Evolutionary conservation across 2,888 invertebrate species (phyloP), one percentile per base, ranked within the genome.

Genomic region (Pseudolycoriella hygida): DNA sequence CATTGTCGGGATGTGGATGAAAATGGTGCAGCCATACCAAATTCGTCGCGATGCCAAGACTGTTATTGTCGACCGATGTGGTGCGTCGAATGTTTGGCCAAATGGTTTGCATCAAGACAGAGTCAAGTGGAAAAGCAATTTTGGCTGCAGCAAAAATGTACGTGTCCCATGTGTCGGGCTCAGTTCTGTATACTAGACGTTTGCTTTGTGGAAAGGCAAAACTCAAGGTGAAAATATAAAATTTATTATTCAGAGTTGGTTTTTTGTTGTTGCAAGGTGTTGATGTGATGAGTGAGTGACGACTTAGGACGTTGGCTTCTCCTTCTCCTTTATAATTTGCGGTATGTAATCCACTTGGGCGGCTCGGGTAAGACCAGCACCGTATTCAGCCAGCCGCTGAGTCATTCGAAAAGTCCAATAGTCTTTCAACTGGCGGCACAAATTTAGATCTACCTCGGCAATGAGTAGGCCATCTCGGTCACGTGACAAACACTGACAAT

Each of bases 381-480:
- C 88, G 63, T 97, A 98, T 63, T 92, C 64, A 25, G 89, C 85
- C 49, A 97, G 65, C 42, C 97, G 72, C 56, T 87, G 85, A 0
- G 96, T 97, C 92, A 93, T 92, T 61, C 81, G 76, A 62, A 96
- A 93, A 46, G 88, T 83, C 94, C 94, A 97, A 52, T 75, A 72
- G 15, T 98, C 97, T 62, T 82, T 88, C 1, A 85, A 73, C 70
- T 98, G 97, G 37, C 94, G 74, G 59, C 92, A 93, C 45, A 94
- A 66, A 67, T 98, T 98, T 49, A 98, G 70, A 67, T 98, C 96
- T 53, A 96, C 56, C 65, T 96, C 86, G 2, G 79, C 75, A 4
- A 98, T 73, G 5, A 98, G 69, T 8, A 98, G 67, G 2, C 97
- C 98, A 61, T 92, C 89, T 34, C 66, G 67, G 8, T 69, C 59